These are phyloP conservation scores for Rambutsinella grinnellia DNA, from an alignment of 2,888 invertebrate genomes.

Conservation along the genomic window DNA sequence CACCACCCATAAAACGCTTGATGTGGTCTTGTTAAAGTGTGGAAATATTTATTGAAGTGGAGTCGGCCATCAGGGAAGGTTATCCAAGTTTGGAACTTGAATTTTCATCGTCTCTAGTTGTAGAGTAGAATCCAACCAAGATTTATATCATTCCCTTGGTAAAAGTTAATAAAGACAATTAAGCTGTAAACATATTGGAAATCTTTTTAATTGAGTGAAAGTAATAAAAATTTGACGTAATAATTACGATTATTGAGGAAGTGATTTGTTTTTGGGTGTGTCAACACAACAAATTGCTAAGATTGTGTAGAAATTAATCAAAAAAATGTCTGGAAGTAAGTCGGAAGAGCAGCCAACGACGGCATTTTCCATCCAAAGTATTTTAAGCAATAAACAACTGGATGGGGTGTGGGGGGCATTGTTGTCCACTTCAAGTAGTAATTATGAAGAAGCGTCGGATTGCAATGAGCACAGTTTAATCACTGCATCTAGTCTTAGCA, in stretches of 20 bases:
- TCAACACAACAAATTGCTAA: too few species aligned
- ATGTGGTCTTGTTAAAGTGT: too few species aligned
- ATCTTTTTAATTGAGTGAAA: neutral
- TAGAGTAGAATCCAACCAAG: too few species aligned
- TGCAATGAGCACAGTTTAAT: conserved; percentile 33
- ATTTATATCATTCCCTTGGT: too few species aligned
- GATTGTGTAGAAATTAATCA: neutral
- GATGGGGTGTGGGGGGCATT: conserved; percentile 64
- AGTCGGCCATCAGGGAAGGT: too few species aligned
- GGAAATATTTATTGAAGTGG: too few species aligned
- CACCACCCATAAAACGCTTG: too few species aligned
- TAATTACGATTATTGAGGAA: neutral
- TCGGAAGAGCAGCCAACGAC: conserved; percentile 61
- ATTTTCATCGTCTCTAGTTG: too few species aligned
- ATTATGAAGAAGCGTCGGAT: conserved; percentile 34
- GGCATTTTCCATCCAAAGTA: conserved; percentile 68
- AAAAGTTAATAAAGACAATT: too few species aligned
- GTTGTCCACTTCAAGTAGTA: conserved; percentile 37
- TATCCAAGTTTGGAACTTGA: too few species aligned
- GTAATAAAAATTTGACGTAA: neutral
- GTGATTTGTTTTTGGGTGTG: neutral
- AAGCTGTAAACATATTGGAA: neutral
- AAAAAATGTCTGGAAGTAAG: conserved; percentile 42
- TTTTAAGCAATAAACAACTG: conserved; percentile 66
- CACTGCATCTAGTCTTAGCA: conserved; percentile 24